These are phyloP conservation scores for Monopterus albus DNA, from an alignment of 2,113 vertebrate species.

Conservation along the genomic window DNA sequence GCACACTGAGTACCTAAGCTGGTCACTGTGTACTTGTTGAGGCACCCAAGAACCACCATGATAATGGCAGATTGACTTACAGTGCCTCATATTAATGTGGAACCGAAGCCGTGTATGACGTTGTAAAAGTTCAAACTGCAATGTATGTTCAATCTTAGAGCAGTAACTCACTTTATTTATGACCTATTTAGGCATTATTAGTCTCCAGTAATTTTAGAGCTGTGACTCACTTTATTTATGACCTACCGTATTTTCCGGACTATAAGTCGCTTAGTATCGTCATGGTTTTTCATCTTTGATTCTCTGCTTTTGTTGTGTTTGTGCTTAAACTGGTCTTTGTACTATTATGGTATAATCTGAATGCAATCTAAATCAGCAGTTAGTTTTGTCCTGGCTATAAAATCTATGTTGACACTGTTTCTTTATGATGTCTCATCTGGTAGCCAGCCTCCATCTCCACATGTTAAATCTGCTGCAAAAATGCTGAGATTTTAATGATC, in stretches of 20 bases:
- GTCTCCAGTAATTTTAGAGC: too few species aligned
- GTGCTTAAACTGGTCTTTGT: too few species aligned
- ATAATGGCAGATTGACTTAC: not conserved
- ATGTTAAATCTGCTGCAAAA: slow-evolving; percentile 3
- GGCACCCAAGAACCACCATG: not conserved
- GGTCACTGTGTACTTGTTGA: not conserved
- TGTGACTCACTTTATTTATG: too few species aligned
- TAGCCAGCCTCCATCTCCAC: not conserved
- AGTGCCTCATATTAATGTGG: not conserved
- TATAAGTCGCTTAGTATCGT: too few species aligned
- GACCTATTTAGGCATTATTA: too few species aligned
- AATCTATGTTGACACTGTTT: not conserved
- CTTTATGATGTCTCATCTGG: not conserved
- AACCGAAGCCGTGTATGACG: not conserved
- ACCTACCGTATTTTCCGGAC: too few species aligned
- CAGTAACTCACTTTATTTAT: too few species aligned
- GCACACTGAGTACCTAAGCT: too few species aligned
- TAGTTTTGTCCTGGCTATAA: too few species aligned
- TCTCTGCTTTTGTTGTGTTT: too few species aligned
- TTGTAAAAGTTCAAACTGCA: not conserved
- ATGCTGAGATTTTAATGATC: not conserved
- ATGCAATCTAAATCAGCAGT: not conserved
- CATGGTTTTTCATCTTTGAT: too few species aligned
- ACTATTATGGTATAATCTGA: too few species aligned
- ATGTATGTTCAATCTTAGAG: not conserved